These are phyloP conservation scores for Ficedula albicollis DNA, from an alignment of 2,797 vertebrate genomes.

Conservation along the genomic window DNA sequence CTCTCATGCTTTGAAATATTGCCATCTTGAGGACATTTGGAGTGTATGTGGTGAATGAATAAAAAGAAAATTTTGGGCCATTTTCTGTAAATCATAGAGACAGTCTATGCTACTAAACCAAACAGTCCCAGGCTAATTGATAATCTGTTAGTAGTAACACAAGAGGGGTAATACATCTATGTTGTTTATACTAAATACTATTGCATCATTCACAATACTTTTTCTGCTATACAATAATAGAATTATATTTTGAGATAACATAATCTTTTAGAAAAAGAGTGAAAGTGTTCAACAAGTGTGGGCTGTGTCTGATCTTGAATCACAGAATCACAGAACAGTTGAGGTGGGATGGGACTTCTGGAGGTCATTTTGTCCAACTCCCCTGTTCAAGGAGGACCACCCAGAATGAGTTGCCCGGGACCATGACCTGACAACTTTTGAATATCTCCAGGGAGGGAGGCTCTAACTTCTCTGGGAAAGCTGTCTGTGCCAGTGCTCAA, in stretches of 20 bases:
- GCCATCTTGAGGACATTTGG: constrained; percentile 41
- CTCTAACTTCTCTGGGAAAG: not conserved
- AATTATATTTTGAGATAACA: not conserved
- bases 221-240: not conserved
- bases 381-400: not conserved
- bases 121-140: not conserved
- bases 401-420: not conserved
- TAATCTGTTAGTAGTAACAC: not conserved
- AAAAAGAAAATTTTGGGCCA: not conserved
- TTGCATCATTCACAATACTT: not conserved
- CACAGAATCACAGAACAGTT: rapidly evolving
- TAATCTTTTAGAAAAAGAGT: not conserved
- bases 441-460: not conserved
- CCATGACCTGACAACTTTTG: not conserved
- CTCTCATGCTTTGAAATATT: constrained; percentile 25
- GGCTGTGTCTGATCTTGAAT: not conserved
- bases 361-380: not conserved
- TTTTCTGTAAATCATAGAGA: not conserved
- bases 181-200: not conserved
- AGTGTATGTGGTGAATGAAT: not conserved
- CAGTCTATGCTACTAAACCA: not conserved
- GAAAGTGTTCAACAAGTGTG: not conserved
- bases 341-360: not conserved
- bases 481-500: not conserved
- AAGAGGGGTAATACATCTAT: not conserved